phyloP scores from a whole-genome alignment of 2,797 vertebrate genomes.

The Periparus ater region DNA sequence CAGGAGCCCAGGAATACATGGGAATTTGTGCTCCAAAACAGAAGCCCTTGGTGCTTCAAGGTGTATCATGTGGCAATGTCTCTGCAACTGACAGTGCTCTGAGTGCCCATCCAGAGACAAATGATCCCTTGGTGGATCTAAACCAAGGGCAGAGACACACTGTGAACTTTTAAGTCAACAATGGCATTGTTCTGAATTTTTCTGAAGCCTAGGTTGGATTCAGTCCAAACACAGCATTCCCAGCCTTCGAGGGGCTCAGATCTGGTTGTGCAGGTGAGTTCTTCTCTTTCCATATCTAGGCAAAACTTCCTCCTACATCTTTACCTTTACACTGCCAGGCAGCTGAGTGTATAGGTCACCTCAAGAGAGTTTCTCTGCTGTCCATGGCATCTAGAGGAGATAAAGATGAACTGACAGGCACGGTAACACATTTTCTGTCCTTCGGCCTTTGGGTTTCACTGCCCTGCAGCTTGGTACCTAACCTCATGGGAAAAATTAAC shows the following conservation, averaged over 20 bases:
- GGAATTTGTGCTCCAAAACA: background rate
- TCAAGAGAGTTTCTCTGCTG: background rate
- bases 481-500: background rate
- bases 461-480: background rate
- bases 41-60: background rate
- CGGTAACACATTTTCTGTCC: background rate
- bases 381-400: background rate
- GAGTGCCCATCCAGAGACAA: background rate
- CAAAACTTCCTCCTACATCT: background rate
- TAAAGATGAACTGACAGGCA: background rate
- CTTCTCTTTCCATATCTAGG: background rate
- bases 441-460: background rate
- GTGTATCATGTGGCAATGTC: background rate
- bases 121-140: background rate
- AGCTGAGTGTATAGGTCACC: background rate
- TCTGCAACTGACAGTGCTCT: accelerated
- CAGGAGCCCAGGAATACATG: background rate
- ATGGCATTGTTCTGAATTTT: background rate
- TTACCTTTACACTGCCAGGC: background rate
- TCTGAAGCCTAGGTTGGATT: background rate
- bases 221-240: background rate
- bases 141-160: background rate
- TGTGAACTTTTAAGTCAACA: background rate
- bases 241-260: background rate
- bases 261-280: background rate